Evolutionary conservation across 2,113 vertebrate species (phyloP).

Genomic region (Ahaetulla prasina): DNA sequence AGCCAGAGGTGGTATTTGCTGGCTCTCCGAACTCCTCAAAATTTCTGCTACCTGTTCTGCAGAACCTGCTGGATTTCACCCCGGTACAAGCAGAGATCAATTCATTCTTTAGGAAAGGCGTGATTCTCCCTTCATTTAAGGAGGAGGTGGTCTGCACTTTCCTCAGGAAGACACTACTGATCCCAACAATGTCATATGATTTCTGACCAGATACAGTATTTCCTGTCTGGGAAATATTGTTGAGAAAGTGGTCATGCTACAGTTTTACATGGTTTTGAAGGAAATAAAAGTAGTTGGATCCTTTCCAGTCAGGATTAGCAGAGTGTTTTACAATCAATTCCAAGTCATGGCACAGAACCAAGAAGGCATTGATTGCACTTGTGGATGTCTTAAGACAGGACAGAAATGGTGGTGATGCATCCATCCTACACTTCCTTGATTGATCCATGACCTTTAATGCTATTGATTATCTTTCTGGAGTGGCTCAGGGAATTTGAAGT

Average conservation of each 20-base stretch:
- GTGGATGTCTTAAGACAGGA: background rate
- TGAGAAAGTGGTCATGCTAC: background rate
- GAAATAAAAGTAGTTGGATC: background rate
- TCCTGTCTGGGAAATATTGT: background rate
- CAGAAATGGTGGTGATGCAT: background rate
- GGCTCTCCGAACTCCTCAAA: too few species aligned
- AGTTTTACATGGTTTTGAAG: background rate
- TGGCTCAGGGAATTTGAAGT: background rate
- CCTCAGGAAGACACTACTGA: background rate
- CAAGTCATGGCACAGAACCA: background rate
- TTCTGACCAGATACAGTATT: background rate
- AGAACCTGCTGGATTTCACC: too few species aligned
- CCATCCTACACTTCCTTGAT: background rate
- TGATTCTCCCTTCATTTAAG: background rate
- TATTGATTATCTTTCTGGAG: background rate
- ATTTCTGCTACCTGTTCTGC: too few species aligned
- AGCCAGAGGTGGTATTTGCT: too few species aligned
- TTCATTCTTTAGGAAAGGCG: background rate
- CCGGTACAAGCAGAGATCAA: background rate
- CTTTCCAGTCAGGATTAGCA: background rate
- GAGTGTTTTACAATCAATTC: background rate
- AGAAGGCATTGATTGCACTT: background rate
- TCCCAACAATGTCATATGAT: background rate
- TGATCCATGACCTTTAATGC: background rate
- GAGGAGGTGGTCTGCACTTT: background rate